phyloP scores from a whole-genome alignment of 2,797 vertebrate species.

The Squalus acanthias region DNA sequence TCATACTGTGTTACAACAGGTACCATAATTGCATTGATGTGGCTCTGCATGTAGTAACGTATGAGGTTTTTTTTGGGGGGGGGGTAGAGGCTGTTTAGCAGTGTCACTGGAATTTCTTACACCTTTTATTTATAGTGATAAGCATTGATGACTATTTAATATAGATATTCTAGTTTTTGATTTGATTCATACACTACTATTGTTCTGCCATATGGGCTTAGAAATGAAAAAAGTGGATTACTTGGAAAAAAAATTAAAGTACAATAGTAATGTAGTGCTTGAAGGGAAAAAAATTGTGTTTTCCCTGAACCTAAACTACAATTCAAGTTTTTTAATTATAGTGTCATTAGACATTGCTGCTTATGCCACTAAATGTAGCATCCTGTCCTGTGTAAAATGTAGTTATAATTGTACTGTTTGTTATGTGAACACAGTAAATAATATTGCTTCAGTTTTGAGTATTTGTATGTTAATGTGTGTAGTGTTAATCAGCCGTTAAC shows the following conservation, averaged over 20 bases:
- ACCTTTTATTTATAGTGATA: slow-evolving; percentile 36
- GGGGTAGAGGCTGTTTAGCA: slow-evolving; percentile 56
- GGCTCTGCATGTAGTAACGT: slow-evolving; percentile 70
- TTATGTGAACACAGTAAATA: slow-evolving; percentile 58
- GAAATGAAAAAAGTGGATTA: slow-evolving; percentile 49
- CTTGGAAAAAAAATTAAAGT: slow-evolving; percentile 47
- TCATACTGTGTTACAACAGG: slow-evolving; percentile 57
- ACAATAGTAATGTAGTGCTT: slow-evolving; percentile 46
- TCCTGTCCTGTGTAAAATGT: slow-evolving; percentile 60
- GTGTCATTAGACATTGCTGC: slow-evolving; percentile 44
- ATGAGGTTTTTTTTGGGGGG: slow-evolving; percentile 46
- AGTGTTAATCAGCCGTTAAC: background rate
- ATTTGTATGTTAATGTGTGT: slow-evolving; percentile 22
- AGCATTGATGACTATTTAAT: slow-evolving; percentile 18
- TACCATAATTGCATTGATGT: slow-evolving; percentile 57
- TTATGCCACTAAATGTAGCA: slow-evolving; percentile 49
- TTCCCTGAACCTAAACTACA: slow-evolving; percentile 53
- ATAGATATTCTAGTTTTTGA: slow-evolving; percentile 31
- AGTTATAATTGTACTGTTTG: slow-evolving; percentile 60
- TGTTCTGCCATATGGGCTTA: slow-evolving; percentile 36
- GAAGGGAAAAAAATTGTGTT: slow-evolving; percentile 49
- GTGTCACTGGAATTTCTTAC: slow-evolving; percentile 50
- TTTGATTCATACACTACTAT: slow-evolving; percentile 40
- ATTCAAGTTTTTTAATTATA: slow-evolving; percentile 53
- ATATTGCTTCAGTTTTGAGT: slow-evolving; percentile 54